Conservation (phyloP, 2,888 invertebrate species). For the Philhelius pedissequus region DNA sequence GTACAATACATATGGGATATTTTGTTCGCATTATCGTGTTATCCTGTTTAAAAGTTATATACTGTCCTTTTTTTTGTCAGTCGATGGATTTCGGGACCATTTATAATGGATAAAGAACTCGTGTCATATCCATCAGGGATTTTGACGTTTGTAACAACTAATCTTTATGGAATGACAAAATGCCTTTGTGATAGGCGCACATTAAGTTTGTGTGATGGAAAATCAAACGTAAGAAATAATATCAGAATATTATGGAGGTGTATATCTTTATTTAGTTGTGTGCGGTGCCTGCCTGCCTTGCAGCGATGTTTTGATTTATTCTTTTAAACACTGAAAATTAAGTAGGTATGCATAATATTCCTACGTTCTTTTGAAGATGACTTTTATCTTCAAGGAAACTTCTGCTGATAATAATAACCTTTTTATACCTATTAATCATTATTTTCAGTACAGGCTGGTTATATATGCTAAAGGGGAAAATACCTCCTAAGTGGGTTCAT, state of each 20-base stretch:
- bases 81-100: neutral
- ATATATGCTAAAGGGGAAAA: too few relatives aligned
- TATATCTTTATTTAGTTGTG: neutral
- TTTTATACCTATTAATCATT: too few relatives aligned
- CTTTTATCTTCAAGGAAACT: neutral
- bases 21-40: neutral
- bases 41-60: conserved; percentile 2
- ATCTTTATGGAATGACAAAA: neutral
- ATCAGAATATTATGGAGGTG: neutral
- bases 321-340: neutral
- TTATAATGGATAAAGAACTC: neutral
- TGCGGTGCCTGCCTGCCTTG: neutral
- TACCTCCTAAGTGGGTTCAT: too few relatives aligned
- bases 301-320: neutral
- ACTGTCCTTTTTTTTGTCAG: neutral
- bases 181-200: neutral
- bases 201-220: neutral
- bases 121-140: conserved; percentile 1
- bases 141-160: conserved; percentile 5
- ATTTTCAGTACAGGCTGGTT: too few relatives aligned
- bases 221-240: neutral
- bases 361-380: neutral
- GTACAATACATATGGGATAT: neutral
- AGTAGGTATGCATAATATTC: neutral
- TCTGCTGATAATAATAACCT: too few relatives aligned